These are phyloP conservation scores for Proterorhinus semilunaris DNA, from an alignment of 2,113 vertebrate species.

Conservation along the genomic window DNA sequence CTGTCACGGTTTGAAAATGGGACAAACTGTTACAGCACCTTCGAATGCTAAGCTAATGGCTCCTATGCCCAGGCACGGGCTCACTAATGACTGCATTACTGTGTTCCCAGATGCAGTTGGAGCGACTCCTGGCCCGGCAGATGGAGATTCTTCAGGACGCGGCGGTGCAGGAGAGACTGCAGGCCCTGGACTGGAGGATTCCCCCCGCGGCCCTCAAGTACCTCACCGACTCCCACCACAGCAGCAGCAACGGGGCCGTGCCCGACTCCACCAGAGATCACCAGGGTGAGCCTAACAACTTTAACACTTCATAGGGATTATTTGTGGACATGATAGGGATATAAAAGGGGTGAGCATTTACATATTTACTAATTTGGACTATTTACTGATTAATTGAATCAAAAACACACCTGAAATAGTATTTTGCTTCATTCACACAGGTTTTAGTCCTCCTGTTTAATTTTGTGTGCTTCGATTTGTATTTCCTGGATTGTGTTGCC, in stretches of 20 bases:
- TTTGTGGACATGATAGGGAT: no score
- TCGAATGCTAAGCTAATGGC: no score
- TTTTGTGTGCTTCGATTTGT: no score
- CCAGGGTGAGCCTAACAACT: constrained; percentile 73
- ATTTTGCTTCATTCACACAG: no score
- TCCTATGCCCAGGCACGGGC: no score
- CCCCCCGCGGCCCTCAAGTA: constrained; percentile 82
- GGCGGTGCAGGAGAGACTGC: constrained; percentile 84
- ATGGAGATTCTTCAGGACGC: constrained; percentile 92
- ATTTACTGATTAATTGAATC: no score
- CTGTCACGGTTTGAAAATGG: no score
- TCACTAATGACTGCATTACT: not conserved
- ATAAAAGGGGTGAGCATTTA: not conserved
- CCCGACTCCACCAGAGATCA: constrained; percentile 73
- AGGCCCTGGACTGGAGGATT: constrained; percentile 83
- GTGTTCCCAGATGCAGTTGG: constrained; percentile 80
- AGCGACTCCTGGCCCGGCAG: constrained; percentile 89
- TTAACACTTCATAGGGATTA: not conserved
- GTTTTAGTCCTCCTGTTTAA: no score
- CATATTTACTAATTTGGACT: no score
- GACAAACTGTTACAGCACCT: no score
- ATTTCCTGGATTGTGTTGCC: no score
- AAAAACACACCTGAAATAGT: no score
- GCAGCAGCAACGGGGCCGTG: constrained; percentile 80
- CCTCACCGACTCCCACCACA: constrained; percentile 74